Evolutionary conservation across 1,140 invertebrate species (phyloP), one percentile per base, ranked within the genome.

Genomic region (Adelges cooleyi): DNA sequence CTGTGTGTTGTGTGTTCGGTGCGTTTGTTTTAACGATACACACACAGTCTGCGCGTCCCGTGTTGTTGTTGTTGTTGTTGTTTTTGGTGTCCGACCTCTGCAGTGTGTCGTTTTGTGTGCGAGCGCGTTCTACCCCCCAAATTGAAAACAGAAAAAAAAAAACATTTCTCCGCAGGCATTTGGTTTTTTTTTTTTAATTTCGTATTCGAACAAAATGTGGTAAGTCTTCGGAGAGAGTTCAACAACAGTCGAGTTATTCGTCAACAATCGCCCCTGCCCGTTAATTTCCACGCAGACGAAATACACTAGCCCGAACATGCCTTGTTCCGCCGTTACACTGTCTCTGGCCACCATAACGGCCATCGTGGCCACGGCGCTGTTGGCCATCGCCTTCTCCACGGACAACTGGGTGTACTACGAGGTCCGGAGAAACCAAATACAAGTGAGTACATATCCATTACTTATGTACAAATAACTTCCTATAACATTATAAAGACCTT

Each of bases 321-420:
- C 90, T 77, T 95, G 91, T 81, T 93, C 91, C 69, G 91, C 92
- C 70, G 89, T 94, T 72, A 94, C 91, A 72, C 79, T 95, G 73
- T 93, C 90, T 74, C 83, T 95, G 77, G 92, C 91, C 67, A 95
- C 92, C 72, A 92, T 95, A 77, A 87, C 88, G 73, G 90, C 90
- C 71, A 92, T 95, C 72, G 87, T 94, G 71, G 89, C 90, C 69
- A 90, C 90, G 71, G 89, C 90, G 52, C 80, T 94, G 70, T 80
- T 95, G 71, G 86, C 89, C 67, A 94, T 95, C 74, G 89, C 91
- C 69, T 95, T 95, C 77, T 89, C 89, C 71, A 95, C 92, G 73
- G 92, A 95, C 79, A 94, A 94, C 79, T 95, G 92, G 92, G 80
- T 92, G 69, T 89, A 89, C 75, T 87, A 91, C 70, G 88, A 92